A percentile compares a stretch with the other conserved stretches of the same genome.
Evolutionary conservation across 2,113 vertebrate genomes (phyloP).

Genomic region (Chionis minor): DNA sequence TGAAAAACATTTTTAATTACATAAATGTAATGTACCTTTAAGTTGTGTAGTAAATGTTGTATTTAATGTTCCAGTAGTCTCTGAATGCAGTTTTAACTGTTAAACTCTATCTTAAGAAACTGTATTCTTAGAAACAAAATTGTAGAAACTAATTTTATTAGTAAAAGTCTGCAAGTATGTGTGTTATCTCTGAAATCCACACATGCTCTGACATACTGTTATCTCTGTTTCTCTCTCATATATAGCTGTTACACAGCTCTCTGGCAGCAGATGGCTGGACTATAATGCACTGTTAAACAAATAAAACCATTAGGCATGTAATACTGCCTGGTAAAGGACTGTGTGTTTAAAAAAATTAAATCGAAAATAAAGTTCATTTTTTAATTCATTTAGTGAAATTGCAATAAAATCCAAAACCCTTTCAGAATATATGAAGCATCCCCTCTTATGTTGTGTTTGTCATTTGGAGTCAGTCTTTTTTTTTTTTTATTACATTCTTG

Average conservation of each 20-base stretch:
- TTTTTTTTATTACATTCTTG: constrained; percentile 27
- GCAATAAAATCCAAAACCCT: constrained; percentile 7
- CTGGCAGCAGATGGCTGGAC: constrained; percentile 60
- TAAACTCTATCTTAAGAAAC: background rate
- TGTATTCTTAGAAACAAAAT: background rate
- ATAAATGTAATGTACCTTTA: background rate
- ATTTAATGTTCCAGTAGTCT: background rate
- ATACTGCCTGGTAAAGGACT: constrained; percentile 38
- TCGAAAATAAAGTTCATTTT: constrained; percentile 41
- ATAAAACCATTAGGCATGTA: constrained; percentile 55
- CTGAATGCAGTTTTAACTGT: constrained; percentile 1
- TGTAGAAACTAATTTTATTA: background rate
- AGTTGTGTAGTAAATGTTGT: background rate
- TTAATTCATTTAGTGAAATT: constrained; percentile 12
- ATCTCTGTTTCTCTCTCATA: constrained; percentile 34
- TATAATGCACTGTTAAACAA: constrained; percentile 64
- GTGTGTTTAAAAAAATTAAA: constrained; percentile 45
- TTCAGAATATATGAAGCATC: constrained; percentile 2
- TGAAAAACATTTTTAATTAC: background rate
- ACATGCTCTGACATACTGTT: constrained; percentile 47
- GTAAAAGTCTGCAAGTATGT: constrained; percentile 30
- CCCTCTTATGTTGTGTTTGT: background rate
- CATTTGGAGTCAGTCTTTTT: background rate
- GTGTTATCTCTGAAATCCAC: constrained; percentile 28
- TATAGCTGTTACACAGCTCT: constrained; percentile 18